A percentile compares a stretch with the other conserved stretches of the same genome.
These are phyloP conservation scores for Gallinago undulata DNA, from an alignment of 2,113 vertebrate genomes.

Conservation along the genomic window DNA sequence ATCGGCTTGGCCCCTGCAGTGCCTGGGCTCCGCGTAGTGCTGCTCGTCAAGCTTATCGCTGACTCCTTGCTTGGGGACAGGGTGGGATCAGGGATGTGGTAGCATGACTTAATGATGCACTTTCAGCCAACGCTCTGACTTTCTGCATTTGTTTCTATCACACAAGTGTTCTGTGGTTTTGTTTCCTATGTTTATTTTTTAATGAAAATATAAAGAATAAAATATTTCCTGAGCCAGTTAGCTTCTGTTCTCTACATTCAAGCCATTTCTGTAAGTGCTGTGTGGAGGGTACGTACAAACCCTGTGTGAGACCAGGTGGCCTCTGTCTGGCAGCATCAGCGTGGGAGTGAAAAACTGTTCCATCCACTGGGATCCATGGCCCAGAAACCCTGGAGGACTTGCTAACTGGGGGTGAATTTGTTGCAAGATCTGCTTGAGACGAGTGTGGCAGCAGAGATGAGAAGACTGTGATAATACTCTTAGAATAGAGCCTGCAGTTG, in stretches of 20 bases:
- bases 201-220: constrained; percentile 75
- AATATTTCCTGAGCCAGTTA: constrained; percentile 55
- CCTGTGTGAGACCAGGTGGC: neutral
- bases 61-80: constrained; percentile 53
- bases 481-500: neutral
- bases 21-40: constrained; percentile 35
- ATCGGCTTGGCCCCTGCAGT: constrained; percentile 4
- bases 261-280: accelerated
- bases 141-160: constrained; percentile 58
- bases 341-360: neutral
- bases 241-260: neutral
- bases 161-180: constrained; percentile 71
- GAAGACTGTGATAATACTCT: neutral
- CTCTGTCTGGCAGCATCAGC: neutral
- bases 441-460: neutral
- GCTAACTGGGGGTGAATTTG: neutral
- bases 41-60: constrained; percentile 55
- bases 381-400: neutral
- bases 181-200: constrained; percentile 80
- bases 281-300: neutral
- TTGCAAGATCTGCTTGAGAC: neutral
- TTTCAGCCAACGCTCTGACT: constrained; percentile 67
- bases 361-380: neutral
- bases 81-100: constrained; percentile 32
- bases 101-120: constrained; percentile 59